Base-by-base conservation (phyloP, 2,888 invertebrate genomes). In the Eugnorisma glareosa region DNA sequence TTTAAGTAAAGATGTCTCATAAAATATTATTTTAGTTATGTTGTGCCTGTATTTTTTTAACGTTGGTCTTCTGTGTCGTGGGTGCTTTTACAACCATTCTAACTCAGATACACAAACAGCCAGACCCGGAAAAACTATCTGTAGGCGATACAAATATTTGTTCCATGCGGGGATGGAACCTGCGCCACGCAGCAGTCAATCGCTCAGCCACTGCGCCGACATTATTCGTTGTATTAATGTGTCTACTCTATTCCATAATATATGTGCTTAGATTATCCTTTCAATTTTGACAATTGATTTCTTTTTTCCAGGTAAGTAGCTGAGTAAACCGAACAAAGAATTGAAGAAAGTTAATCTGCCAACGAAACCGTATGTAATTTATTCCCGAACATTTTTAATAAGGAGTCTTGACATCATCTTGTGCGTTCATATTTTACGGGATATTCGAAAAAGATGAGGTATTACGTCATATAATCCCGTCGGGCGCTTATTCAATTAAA, bases 241-340 rank as follows among this genome's bases (percentile, higher is more conserved):
- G 57, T 57, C 57, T 57, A 28, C 2, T 57, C 28, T 15, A 15
- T 31, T 57, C 1, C 18, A 59, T 61, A 57, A 15, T 28, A 10
- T 35, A 10, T 61, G 21, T 35, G 18, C 61, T 35, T 35, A 31
- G 31, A 59, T 59, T 31, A 61, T 61, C 18, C 45, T 54, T 69
- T 37, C 31, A n/a, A 84, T 73, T 40, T 51, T 82, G 85, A 85
- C 75, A 59, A 79, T 68, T 68, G 57, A 37, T 79, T 71, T 66
- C 31, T 73, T 88, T 89, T 82, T 94, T 93, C 31, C 94, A 95
- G 95, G 95, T 95, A 95, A 95, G 95, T 95, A 88, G 85, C 87
- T 67, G 89, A 84, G 64, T 45, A 69, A 82, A 79, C 75, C 45
- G 79, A 82, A 81, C 59, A 74, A 79, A 72, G 63, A 70, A 70